Base-by-base conservation (phyloP, 2,888 invertebrate genomes). In the Drosophila yooni region DNA sequence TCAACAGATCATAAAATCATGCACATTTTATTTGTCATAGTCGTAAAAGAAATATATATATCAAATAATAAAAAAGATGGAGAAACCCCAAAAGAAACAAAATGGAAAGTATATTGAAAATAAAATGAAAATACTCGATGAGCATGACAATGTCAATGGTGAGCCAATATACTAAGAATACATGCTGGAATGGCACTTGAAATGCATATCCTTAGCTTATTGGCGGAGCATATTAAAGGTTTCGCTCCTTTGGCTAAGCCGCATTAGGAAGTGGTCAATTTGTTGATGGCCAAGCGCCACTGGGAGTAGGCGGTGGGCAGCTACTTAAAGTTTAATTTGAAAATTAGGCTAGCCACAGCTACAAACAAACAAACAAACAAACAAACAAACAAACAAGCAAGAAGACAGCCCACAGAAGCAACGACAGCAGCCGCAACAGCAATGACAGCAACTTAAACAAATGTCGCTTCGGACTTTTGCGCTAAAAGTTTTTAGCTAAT, bases 1-100 rank as follows among this genome's bases (percentile, higher is more conserved):
- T 88, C 87, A 88, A 88, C 87, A 88, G 90, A 88, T 88, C 90
- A 88, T 88, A 88, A 88, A 88, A 88, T 88, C 87, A 88, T 86
- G 90, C 90, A 86, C 87, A 88, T 88, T 90, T 88, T 88, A 88
- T 88, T 88, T 88, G 87, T 90, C 87, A 79, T 88, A 88, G 76
- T 79, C 84, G 84, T 86, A 88, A 83, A 81, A 81, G 72, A 70
- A 85, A 75, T 63, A 80, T 50, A 53, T 48, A 64, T 57, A 46
- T 60, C 33, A 29, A n/a, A 38, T n/a, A 69, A 72, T 74, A 69
- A 63, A 36, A 59, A 5, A 46, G 43, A 59, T 18, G 33, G 38
- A 21, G 33, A 25, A 58, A 15, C 25, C 15, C 33, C 48, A 66
- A 34, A 40, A 63, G 63, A 68, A 71, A 64, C 54, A 71, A 74